phyloP scores from a whole-genome alignment of 2,888 invertebrate species.

The Synergus japonicus region DNA sequence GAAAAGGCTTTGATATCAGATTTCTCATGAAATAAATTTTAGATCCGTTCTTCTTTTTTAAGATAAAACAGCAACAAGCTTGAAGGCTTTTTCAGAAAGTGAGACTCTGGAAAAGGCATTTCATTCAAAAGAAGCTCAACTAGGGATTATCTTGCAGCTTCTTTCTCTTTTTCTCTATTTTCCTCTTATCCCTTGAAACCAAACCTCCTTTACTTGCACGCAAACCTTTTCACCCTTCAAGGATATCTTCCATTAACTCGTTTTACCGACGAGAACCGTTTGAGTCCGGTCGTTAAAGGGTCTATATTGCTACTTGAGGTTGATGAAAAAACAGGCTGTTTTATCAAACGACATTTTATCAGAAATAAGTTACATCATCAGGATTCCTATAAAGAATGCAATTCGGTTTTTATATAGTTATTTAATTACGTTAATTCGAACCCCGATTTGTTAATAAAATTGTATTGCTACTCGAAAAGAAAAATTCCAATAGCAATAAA shows the following conservation, averaged over 20 bases:
- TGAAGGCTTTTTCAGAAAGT: constrained; percentile 7
- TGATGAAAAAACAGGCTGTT: constrained; percentile 44
- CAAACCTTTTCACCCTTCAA: constrained; percentile 38
- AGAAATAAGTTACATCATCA: neutral
- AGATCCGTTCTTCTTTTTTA: neutral
- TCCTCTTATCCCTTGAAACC: constrained; percentile 9
- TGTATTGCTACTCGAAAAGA: neutral
- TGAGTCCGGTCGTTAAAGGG: constrained; percentile 63
- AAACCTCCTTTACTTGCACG: constrained; percentile 12
- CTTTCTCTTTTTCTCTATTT: constrained; percentile 48
- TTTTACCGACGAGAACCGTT: constrained; percentile 64
- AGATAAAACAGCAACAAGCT: constrained; percentile 14
- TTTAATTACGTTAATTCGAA: neutral
- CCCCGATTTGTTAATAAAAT: neutral
- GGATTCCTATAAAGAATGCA: neutral
- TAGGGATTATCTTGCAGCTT: constrained; percentile 61
- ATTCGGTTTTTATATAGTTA: neutral
- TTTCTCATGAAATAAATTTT: neutral
- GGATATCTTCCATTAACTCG: constrained; percentile 68
- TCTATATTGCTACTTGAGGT: constrained; percentile 58
- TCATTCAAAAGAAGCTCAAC: constrained; percentile 56
- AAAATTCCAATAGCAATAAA: neutral
- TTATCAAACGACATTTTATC: neutral
- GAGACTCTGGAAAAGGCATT: constrained; percentile 56
- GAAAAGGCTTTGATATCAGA: neutral